Conservation (phyloP, 2,113 vertebrate genomes). For the Hypocryptadius cinnamomeus region DNA sequence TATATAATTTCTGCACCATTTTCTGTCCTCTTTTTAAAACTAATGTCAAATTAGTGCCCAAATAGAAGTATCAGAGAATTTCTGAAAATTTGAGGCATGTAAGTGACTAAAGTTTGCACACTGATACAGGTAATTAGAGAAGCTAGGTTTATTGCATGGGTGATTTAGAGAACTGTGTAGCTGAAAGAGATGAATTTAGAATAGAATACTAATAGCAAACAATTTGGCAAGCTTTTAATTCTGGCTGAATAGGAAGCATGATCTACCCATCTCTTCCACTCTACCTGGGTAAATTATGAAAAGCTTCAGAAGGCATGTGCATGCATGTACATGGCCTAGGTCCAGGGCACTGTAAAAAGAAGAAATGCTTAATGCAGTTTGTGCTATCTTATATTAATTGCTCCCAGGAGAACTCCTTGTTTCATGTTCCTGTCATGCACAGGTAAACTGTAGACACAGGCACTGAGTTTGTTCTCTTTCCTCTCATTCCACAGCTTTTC, state of each 20-base stretch:
- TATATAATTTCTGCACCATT: neutral
- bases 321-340: fast-evolving
- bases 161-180: neutral
- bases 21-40: neutral
- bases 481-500: neutral
- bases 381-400: neutral
- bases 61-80: neutral
- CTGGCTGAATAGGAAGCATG: neutral
- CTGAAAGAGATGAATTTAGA: neutral
- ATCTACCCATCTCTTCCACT: neutral
- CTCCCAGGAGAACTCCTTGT: neutral
- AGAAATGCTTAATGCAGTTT: neutral
- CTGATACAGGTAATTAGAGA: neutral
- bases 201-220: neutral
- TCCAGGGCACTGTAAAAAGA: neutral
- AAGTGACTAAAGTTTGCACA: neutral
- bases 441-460: neutral
- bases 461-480: neutral
- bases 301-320: neutral
- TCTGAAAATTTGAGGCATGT: neutral
- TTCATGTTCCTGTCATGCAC: neutral
- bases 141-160: neutral
- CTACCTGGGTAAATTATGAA: neutral
- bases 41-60: neutral
- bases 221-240: neutral